Percentiles rank a stretch among this genome's conserved stretches.
These are phyloP conservation scores for Rhorus exstirpatorius DNA, from an alignment of 2,888 invertebrate species.

Conservation along the genomic window DNA sequence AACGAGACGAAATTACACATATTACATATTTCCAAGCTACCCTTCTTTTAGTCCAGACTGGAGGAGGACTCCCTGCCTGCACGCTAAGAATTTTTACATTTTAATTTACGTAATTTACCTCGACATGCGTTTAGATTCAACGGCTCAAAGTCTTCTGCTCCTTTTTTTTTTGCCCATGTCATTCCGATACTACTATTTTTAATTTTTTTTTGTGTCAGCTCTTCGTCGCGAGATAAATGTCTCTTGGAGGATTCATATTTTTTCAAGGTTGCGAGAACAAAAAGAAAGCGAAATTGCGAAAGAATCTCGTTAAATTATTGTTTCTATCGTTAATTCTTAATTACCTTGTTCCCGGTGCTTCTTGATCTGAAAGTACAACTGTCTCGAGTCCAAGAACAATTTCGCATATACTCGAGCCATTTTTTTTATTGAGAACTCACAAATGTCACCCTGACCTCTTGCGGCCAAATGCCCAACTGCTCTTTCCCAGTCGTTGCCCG, in stretches of 20 bases:
- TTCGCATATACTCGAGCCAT: too few species aligned
- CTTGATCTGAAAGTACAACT: too few species aligned
- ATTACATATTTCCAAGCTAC: slow-evolving; percentile 57
- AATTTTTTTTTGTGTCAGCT: too few species aligned
- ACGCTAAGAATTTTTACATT: slow-evolving; percentile 22
- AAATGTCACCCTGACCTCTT: too few species aligned
- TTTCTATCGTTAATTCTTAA: too few species aligned
- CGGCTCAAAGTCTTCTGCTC: neutral
- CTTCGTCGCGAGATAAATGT: neutral
- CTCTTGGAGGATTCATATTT: neutral
- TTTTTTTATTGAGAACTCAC: too few species aligned
- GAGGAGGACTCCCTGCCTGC: too few species aligned
- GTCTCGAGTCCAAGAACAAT: too few species aligned
- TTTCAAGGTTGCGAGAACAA: neutral
- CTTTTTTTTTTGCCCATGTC: neutral
- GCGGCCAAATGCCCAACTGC: too few species aligned
- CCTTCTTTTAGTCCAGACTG: slow-evolving; percentile 26
- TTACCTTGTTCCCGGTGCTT: too few species aligned
- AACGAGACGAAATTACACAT: slow-evolving; percentile 59
- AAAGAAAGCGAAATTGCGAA: neutral
- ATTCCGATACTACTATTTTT: neutral
- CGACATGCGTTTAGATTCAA: slow-evolving; percentile 10
- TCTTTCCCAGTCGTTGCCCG: too few species aligned
- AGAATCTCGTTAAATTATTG: too few species aligned
- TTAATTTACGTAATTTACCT: slow-evolving; percentile 28